Percentiles rank a stretch among this genome's conserved stretches.
phyloP scores from a whole-genome alignment of 2,888 invertebrate species.

The Hoplodrina blanda region DNA sequence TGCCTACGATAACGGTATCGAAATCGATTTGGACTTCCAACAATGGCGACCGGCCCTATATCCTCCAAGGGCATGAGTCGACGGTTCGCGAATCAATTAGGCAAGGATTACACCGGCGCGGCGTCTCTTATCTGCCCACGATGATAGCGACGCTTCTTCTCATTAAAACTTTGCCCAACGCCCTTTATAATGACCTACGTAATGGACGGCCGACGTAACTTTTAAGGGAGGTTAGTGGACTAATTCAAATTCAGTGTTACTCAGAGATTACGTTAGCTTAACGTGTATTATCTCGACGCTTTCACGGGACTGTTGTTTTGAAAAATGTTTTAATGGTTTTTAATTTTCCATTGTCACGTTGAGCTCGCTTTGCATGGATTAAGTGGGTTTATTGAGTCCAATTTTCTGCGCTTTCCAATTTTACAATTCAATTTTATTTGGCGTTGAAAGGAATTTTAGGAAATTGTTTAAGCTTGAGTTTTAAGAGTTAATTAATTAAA shows the following conservation, averaged over 20 bases:
- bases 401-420: conserved; percentile 41
- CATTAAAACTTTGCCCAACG: conserved; percentile 81
- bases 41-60: conserved; percentile 53
- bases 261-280: conserved; percentile 63
- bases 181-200: conserved; percentile 79
- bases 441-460: conserved; percentile 2
- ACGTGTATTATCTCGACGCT: conserved; percentile 53
- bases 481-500: conserved; percentile 52
- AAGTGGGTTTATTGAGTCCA: conserved; percentile 49
- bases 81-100: conserved; percentile 81
- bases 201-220: conserved; percentile 72
- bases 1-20: conserved; percentile 57
- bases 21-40: conserved; percentile 56
- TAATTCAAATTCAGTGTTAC: conserved; percentile 73
- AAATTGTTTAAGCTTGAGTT: conserved; percentile 22
- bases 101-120: conserved; percentile 70
- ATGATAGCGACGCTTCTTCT: conserved; percentile 74
- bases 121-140: conserved; percentile 70
- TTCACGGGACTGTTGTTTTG: conserved; percentile 52
- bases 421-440: conserved; percentile 22
- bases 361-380: conserved; percentile 46
- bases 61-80: conserved; percentile 69
- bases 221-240: conserved; percentile 67
- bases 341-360: conserved; percentile 60
- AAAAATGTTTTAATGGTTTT: conserved; percentile 62